Conservation (phyloP, 2,797 vertebrate genomes). For the Tapera naevia region DNA sequence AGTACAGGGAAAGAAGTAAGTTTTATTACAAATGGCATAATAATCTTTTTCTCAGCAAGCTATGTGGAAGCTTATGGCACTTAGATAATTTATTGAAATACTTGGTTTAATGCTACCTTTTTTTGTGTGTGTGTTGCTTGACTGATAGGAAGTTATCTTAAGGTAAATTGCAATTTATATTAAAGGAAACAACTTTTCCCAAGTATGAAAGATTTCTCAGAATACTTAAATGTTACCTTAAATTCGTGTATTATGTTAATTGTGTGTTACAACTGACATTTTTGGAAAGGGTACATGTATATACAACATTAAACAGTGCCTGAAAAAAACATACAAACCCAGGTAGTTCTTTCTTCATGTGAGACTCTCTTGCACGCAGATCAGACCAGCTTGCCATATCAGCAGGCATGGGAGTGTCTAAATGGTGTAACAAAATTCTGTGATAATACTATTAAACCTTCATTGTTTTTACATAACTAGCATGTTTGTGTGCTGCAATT, state of each 20-base stretch:
- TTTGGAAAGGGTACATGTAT: not conserved
- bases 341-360: not conserved
- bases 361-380: not conserved
- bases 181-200: not conserved
- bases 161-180: not conserved
- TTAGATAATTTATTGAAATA: not conserved
- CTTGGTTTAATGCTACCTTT: not conserved
- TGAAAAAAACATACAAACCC: not conserved
- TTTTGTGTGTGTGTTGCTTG: not conserved
- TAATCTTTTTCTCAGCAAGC: not conserved
- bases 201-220: not conserved
- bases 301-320: not conserved
- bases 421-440: not conserved
- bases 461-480: not conserved
- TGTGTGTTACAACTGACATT: not conserved
- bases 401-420: not conserved
- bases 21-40: not conserved
- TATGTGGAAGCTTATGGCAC: not conserved
- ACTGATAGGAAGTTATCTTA: not conserved
- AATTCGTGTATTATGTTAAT: not conserved
- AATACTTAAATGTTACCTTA: not conserved
- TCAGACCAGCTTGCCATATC: not conserved
- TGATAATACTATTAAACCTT: not conserved
- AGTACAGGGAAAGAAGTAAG: conserved; percentile 94
- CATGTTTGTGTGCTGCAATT: not conserved